Conservation (phyloP, 2,797 vertebrate species). For the Protosalanx chinensis region DNA sequence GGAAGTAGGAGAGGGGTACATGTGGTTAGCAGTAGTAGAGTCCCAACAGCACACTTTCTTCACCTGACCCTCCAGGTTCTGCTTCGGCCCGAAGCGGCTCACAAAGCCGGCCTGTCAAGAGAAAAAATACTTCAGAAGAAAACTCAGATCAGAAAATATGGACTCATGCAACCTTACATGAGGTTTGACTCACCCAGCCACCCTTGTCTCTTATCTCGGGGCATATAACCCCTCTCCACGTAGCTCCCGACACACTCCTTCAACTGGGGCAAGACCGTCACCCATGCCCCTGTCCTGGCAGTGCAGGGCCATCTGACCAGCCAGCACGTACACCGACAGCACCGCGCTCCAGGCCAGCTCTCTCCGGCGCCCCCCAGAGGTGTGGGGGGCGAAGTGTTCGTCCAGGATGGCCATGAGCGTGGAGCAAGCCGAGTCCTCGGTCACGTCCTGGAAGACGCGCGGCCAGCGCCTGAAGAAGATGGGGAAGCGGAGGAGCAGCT, state of each 20-base stretch:
- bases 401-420: constrained; percentile 70
- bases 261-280: constrained; percentile 60
- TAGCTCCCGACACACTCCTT: constrained; percentile 70
- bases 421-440: constrained; percentile 61
- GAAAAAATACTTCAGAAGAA: not conserved
- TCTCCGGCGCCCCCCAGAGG: constrained; percentile 42
- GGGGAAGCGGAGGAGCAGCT: constrained; percentile 72
- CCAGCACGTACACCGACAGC: constrained; percentile 74
- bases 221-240: constrained; percentile 73
- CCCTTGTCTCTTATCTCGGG: constrained; percentile 69
- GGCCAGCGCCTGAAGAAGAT: constrained; percentile 81
- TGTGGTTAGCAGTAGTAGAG: constrained; percentile 54
- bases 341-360: constrained; percentile 75
- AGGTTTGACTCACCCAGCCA: constrained; percentile 72
- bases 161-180: not conserved
- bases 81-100: constrained; percentile 65
- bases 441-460: constrained; percentile 72
- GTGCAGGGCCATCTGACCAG: constrained; percentile 77
- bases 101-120: constrained; percentile 65
- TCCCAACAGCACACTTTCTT: constrained; percentile 66
- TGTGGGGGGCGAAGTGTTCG: constrained; percentile 65
- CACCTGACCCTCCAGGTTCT: constrained; percentile 62
- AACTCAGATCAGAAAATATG: not conserved
- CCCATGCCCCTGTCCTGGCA: constrained; percentile 70
- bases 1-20: constrained; percentile 56